Evolutionary conservation across 2,888 invertebrate species (phyloP).

Genomic region (Drosophila subsilvestris): DNA sequence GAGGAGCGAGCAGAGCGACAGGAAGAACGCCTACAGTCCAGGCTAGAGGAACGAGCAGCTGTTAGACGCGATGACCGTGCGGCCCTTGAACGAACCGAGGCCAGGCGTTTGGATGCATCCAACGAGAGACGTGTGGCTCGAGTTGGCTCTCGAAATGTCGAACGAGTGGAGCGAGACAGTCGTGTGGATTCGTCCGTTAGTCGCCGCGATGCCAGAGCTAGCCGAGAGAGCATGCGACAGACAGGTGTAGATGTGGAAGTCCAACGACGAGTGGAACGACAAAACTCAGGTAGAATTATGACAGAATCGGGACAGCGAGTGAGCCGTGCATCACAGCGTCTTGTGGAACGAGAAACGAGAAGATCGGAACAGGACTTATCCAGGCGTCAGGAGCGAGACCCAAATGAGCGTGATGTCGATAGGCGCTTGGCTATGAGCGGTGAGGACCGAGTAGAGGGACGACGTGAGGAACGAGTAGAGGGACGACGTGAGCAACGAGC

Average conservation of each 20-base stretch:
- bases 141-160: not conserved
- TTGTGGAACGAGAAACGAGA: not conserved
- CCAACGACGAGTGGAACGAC: not conserved
- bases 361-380: slow-evolving; percentile 1
- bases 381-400: slow-evolving; percentile 7
- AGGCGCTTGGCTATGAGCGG: no score
- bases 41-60: not conserved
- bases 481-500: not conserved
- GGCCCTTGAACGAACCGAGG: no score
- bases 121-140: not conserved
- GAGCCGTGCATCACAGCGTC: not conserved
- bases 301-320: not conserved
- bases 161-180: not conserved
- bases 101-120: not conserved
- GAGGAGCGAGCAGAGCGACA: no score
- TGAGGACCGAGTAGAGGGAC: no score
- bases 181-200: not conserved
- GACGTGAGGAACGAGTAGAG: not conserved
- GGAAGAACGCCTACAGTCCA: not conserved
- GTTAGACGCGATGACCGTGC: not conserved
- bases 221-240: not conserved
- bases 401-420: no score
- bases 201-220: no score
- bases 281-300: not conserved
- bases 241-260: not conserved